Evolutionary conservation across 2,888 invertebrate genomes (phyloP), one percentile per base, ranked within the genome.

Genomic region (Parasteatoda lunata): DNA sequence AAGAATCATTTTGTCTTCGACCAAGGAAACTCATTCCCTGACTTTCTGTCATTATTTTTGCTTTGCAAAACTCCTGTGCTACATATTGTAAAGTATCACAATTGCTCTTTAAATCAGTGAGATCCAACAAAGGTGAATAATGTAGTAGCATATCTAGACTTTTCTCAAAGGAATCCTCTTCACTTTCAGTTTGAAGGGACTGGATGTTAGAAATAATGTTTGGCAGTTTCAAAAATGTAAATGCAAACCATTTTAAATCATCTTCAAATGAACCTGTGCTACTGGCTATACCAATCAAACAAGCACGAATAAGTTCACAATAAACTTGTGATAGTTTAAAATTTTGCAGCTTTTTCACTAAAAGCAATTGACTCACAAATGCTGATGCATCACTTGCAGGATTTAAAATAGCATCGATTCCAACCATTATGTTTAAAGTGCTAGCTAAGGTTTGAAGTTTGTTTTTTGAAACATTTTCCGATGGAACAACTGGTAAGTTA

Each of bases 281-380:
- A 92, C 97, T 97, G 91, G 97, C 95, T 5, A 98, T 92, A n/a
- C 97, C 96, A 91, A 98, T 95, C 86, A 98, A 94, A 90, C 97
- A 96, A 0, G 97, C 96, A 89, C 97, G 94, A 90, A 98, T 95
- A 52, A 98, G 94, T 93, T 98, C 98, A 91, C 96, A 96, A 91
- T 96, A 97, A 0, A 98, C 92, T 89, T 96, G 94, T 0, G 96
- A 94, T 90, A 95, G 94, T n/a, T 95, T 93, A 90, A 96, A 95
- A 79, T 95, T 93, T 93, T 93, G 90, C 0, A 97, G 93, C 89
- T 95, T 94, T 91, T 97, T 96, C 77, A 98, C 94, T 93, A 97
- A 95, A 70, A 96, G 93, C 78, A 98, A 92, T 91, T 97, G 96
- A 89, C 95, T 95, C 0, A 96, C 95, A 89, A 97, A 94, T 73